phyloP scores from a whole-genome alignment of 92 coral and sea anemone species.

The Phenganax stokvisi region DNA sequence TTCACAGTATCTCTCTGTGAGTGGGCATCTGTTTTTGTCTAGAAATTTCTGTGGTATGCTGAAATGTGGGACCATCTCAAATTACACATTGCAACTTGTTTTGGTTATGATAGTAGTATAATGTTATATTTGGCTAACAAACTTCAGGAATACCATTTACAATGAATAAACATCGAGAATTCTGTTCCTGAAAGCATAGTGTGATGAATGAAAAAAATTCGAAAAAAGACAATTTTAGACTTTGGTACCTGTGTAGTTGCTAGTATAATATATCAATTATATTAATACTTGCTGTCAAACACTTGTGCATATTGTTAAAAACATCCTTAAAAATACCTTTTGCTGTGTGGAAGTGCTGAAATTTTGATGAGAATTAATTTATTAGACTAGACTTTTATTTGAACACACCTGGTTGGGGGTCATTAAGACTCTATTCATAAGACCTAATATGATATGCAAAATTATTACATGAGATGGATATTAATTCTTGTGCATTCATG shows the following conservation, averaged over 20 bases:
- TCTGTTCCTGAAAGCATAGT: too few relatives aligned
- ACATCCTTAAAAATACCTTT: too few relatives aligned
- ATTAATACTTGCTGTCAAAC: too few relatives aligned
- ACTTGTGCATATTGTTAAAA: too few relatives aligned
- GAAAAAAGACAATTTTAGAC: too few relatives aligned
- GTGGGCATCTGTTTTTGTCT: background rate
- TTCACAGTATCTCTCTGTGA: background rate
- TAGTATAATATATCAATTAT: too few relatives aligned
- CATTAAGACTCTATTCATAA: background rate
- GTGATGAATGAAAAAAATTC: too few relatives aligned
- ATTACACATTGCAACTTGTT: conserved; percentile 2
- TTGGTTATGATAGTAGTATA: background rate
- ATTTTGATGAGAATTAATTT: background rate
- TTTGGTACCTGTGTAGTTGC: too few relatives aligned
- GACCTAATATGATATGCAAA: too few relatives aligned
- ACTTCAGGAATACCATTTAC: background rate
- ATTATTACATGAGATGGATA: too few relatives aligned
- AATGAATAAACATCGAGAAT: background rate
- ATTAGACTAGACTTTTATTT: background rate
- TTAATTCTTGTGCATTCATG: too few relatives aligned
- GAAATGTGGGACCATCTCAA: background rate
- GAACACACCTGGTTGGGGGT: background rate
- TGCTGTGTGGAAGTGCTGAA: background rate
- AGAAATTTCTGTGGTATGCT: background rate
- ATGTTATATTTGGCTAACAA: background rate